These are phyloP conservation scores for Eulacestoma nigropectus DNA, from an alignment of 2,113 vertebrate species.

Conservation along the genomic window DNA sequence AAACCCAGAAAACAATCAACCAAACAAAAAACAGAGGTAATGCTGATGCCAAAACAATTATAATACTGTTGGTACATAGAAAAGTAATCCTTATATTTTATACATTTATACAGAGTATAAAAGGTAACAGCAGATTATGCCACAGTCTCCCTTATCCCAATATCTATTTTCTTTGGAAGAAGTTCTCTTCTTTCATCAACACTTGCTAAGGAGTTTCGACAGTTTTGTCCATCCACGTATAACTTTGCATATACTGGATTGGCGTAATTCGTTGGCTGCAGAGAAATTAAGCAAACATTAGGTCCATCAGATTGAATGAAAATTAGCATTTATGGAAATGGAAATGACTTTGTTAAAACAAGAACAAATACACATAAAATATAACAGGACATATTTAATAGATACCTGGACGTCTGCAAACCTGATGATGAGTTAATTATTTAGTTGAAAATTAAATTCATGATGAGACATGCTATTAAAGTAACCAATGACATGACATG, in stretches of 20 bases:
- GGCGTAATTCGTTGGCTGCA: constrained; percentile 93
- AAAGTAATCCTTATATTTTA: constrained; percentile 91
- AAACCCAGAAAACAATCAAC: constrained; percentile 75
- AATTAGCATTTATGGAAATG: not conserved
- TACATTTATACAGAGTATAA: constrained; percentile 97
- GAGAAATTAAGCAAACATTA: not conserved
- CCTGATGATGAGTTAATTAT: constrained; percentile 40
- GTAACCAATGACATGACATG: constrained; percentile 40
- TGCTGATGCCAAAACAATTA: constrained; percentile 89
- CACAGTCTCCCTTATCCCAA: constrained; percentile 97
- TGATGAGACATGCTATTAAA: constrained; percentile 46
- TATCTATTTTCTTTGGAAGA: constrained; percentile 99
- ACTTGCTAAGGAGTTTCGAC: constrained; percentile 95
- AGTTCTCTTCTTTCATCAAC: constrained; percentile 98
- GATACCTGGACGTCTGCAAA: constrained; percentile 30
- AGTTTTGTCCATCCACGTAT: constrained; percentile 94
- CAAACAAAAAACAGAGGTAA: constrained; percentile 79
- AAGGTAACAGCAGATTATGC: constrained; percentile 92
- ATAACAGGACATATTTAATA: constrained; percentile 2
- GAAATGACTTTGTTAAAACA: constrained; percentile 20
- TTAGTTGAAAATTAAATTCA: constrained; percentile 8
- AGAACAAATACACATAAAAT: not conserved
- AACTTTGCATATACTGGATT: constrained; percentile 99
- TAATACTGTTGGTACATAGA: constrained; percentile 94
- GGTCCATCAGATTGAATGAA: not conserved